These are phyloP conservation scores for Centropyge bicolor DNA, from an alignment of 2,797 vertebrate genomes.

Conservation along the genomic window DNA sequence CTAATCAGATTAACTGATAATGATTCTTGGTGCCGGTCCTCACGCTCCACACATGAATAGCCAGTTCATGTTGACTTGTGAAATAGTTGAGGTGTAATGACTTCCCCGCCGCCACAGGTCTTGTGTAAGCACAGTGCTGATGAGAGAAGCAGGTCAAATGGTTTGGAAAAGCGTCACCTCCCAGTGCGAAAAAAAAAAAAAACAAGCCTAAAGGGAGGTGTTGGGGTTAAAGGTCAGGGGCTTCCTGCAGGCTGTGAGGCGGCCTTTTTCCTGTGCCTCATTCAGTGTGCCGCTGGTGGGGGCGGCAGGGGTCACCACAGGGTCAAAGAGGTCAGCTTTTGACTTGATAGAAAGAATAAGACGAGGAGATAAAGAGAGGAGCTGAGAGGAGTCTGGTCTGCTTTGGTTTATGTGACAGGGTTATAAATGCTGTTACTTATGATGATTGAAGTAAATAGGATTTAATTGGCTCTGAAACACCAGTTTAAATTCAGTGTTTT, in stretches of 20 bases:
- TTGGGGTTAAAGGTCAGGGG: slow-evolving; percentile 68
- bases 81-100: not conserved
- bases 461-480: not conserved
- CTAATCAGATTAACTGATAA: too few relatives aligned
- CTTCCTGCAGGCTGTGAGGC: slow-evolving; percentile 57
- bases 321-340: slow-evolving; percentile 72
- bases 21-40: too few relatives aligned
- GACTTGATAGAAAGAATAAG: slow-evolving; percentile 43
- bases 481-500: not conserved
- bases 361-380: slow-evolving; percentile 43
- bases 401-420: slow-evolving; percentile 32
- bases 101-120: not conserved
- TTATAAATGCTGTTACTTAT: slow-evolving; percentile 19
- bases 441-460: slow-evolving; percentile 11
- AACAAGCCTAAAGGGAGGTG: slow-evolving; percentile 16
- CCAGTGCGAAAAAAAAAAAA: slow-evolving; percentile 14
- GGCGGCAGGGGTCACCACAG: slow-evolving; percentile 53
- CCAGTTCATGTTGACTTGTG: not conserved
- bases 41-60: not conserved
- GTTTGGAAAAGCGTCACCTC: slow-evolving; percentile 50
- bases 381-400: slow-evolving; percentile 28
- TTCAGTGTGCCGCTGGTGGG: slow-evolving; percentile 57
- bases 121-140: slow-evolving; percentile 22
- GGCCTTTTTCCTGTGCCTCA: slow-evolving; percentile 66
- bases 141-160: slow-evolving; percentile 28